Percentiles rank a stretch among this genome's conserved stretches.
Conservation (phyloP, 2,113 vertebrate species). For the Calidris pugnax region DNA sequence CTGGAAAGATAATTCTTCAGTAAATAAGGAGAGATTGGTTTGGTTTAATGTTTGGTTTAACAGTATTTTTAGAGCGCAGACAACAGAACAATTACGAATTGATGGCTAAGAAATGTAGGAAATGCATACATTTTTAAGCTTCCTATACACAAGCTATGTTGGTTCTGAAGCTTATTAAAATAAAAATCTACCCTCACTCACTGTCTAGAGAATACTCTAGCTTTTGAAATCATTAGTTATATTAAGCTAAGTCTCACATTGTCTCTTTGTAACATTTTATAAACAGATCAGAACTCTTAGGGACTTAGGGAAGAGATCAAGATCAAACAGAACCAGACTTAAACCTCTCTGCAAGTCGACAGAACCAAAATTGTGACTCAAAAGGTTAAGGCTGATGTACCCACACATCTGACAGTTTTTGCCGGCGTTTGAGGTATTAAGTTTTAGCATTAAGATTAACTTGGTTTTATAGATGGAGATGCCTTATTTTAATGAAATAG, state of each 20-base stretch:
- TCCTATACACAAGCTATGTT: neutral
- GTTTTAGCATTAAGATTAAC: neutral
- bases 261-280: neutral
- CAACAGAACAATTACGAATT: neutral
- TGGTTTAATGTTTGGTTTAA: neutral
- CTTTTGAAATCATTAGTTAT: neutral
- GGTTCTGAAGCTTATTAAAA: neutral
- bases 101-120: neutral
- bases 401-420: neutral
- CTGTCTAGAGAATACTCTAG: neutral
- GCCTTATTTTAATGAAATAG: neutral
- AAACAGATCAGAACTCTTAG: neutral
- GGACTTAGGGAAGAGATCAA: neutral
- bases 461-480: neutral
- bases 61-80: neutral
- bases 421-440: neutral
- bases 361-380: neutral
- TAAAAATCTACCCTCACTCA: neutral
- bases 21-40: neutral
- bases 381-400: neutral
- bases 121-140: neutral
- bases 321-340: neutral
- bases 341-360: neutral
- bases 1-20: neutral
- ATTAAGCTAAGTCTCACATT: neutral